Base-by-base conservation (phyloP, 2,888 invertebrate species). In the Euplexia lucipara region DNA sequence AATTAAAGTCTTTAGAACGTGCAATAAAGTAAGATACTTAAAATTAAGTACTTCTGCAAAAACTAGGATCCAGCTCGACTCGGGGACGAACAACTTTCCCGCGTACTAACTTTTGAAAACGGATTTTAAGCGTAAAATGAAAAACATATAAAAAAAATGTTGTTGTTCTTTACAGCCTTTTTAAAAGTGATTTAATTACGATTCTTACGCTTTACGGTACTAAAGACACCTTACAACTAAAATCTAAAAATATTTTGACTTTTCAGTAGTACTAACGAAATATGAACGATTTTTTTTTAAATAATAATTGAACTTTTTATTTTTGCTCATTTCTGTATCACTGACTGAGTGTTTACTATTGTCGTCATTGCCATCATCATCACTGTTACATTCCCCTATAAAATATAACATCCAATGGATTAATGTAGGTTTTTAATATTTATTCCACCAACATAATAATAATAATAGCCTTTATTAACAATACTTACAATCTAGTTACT, bases 81-180 rank as follows among this genome's bases (percentile, higher is more conserved):
- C 37, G 7, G 26, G 12, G 35, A 35, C 54, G 54, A 22, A 39
- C 18, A 72, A 72, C 56, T 70, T 68, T 52, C 54, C 26, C 58
- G n/a, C 52, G 48, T 16, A 16, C 37, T 9, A 74, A 67, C 53
- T 70, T 73, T 73, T 39, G 35, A 54, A 65, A 54, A 41, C 72
- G 39, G 45, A 45, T 53, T 70, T 63, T 51, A 72, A 54, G 22
- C 39, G 35, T 54, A 14, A 64, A 72, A 54, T 73, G 54, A 10
- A 48, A 51, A 71, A 47, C 63, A 14, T 30, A n/a, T 26, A 22
- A 51, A 51, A 35, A 51, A 54, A 41, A 8, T 20, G 32, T 18
- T 51, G 44, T 45, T 41, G 20, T 56, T 56, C 26, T 22, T 37
- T n/a, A 30, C 18, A 14, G 44, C 2, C 7, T 32, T 62, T 61